These are phyloP conservation scores for Notocelia uddmanniana DNA, from an alignment of 2,888 invertebrate genomes.

Conservation along the genomic window DNA sequence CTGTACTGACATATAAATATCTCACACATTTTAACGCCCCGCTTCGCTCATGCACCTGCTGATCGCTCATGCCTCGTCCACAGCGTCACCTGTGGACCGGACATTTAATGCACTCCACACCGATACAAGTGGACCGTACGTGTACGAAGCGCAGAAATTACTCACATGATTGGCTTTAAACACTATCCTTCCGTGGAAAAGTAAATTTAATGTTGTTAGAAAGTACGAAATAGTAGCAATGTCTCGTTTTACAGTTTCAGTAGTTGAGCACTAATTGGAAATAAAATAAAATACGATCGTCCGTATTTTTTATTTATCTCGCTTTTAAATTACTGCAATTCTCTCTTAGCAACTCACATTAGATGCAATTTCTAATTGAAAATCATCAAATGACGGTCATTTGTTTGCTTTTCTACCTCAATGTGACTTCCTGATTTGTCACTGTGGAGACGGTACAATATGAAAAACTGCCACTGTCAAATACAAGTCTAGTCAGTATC, in stretches of 20 bases:
- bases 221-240: background rate
- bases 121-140: conserved; percentile 21
- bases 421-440: too few relatives aligned
- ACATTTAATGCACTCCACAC: conserved; percentile 35
- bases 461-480: too few relatives aligned
- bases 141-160: conserved; percentile 20
- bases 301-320: background rate
- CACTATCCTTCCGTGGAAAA: conserved; percentile 7
- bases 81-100: conserved; percentile 21
- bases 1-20: too few relatives aligned
- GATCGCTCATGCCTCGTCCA: background rate
- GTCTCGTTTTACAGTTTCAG: background rate
- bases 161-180: conserved; percentile 38
- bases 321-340: too few relatives aligned
- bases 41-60: background rate
- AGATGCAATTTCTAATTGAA: too few relatives aligned
- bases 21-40: background rate
- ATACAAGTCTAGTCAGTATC: too few relatives aligned
- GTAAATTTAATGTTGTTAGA: background rate
- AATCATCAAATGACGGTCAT: too few relatives aligned
- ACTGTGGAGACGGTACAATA: too few relatives aligned
- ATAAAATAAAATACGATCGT: background rate
- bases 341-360: too few relatives aligned
- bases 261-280: background rate
- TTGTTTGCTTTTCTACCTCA: too few relatives aligned